Evolutionary conservation across 2,888 invertebrate genomes (phyloP).

Genomic region (Apotomis betuletana): DNA sequence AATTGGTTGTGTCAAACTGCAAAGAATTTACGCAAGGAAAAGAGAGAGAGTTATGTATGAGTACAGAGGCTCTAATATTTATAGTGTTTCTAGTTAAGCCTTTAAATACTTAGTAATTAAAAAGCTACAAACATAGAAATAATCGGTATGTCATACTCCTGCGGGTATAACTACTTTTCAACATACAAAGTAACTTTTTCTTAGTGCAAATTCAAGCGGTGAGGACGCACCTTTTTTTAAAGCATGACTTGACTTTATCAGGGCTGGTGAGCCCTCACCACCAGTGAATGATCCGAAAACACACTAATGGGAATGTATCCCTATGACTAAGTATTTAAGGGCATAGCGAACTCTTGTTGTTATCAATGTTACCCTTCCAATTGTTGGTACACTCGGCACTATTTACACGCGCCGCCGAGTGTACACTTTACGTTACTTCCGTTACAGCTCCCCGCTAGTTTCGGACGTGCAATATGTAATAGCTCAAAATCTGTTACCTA

Average conservation of each 20-base stretch:
- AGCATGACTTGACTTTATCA: too few species aligned
- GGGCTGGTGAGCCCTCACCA: too few species aligned
- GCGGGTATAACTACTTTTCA: too few species aligned
- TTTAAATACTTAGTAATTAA: neutral
- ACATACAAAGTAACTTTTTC: too few species aligned
- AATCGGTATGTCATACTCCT: too few species aligned
- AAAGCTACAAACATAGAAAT: neutral
- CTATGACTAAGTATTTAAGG: neutral
- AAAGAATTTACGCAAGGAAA: too few species aligned
- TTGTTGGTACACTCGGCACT: neutral
- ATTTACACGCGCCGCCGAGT: constrained; percentile 6
- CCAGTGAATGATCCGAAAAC: too few species aligned
- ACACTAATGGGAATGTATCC: too few species aligned
- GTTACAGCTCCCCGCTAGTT: constrained; percentile 43
- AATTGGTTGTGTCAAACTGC: too few species aligned
- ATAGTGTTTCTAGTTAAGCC: constrained; percentile 1
- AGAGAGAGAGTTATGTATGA: neutral
- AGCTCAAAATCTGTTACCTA: constrained; percentile 73
- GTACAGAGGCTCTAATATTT: neutral
- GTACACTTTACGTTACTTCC: neutral
- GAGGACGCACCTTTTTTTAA: too few species aligned
- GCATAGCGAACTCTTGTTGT: neutral
- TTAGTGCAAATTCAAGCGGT: too few species aligned
- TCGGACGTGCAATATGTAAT: constrained; percentile 63
- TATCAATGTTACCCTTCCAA: constrained; percentile 4